Evolutionary conservation across 2,113 vertebrate genomes (phyloP), one percentile per base, ranked within the genome.

Genomic region (Verasper variegatus): DNA sequence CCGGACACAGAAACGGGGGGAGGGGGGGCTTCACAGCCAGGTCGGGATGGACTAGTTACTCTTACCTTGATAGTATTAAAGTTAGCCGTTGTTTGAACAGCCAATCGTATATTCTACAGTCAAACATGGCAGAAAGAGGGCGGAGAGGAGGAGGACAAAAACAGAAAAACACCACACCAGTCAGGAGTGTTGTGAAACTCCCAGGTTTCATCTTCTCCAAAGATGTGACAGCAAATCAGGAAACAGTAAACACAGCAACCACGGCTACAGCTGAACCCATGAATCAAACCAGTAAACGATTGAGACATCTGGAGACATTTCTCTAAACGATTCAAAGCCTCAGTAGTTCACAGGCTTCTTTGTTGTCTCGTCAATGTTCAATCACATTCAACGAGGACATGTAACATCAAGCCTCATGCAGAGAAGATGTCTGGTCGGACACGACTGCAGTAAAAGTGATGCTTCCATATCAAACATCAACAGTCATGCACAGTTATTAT

Each of bases 21-120:
- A 27, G 26, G 23, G 23, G 6, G 31, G 31, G 24, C 24, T 57
- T 67, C 8, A 66, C 8, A 59, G 58, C 23, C 3, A 0, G 47
- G 15, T n/a, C 4, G 5, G 65, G 65, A 8, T 5, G 2, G 15
- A 61, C 76, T 62, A 35, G 40, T 71, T 52, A 1, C n/a, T 86
- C 94, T 96, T 96, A 99, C 98, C 98, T 99, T 99, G 93, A 99
- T 99, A 24, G 97, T 96, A 92, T 96, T 99, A 94, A 99, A 99
- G 81, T 96, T 99, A 89, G 98, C 96, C 89, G 98, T 98, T 2
- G 97, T 95, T 90, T 99, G 97, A 85, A 99, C 95, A 94, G 96
- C 96, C 94, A 97, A 65, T 54, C 97, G 96, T 47, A 98, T 94
- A 84, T 96, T 96, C 98, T 99, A 92, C 1, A 89, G 23, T 82